phyloP scores from a whole-genome alignment of 2,797 vertebrate species.

The Xenops minutus region DNA sequence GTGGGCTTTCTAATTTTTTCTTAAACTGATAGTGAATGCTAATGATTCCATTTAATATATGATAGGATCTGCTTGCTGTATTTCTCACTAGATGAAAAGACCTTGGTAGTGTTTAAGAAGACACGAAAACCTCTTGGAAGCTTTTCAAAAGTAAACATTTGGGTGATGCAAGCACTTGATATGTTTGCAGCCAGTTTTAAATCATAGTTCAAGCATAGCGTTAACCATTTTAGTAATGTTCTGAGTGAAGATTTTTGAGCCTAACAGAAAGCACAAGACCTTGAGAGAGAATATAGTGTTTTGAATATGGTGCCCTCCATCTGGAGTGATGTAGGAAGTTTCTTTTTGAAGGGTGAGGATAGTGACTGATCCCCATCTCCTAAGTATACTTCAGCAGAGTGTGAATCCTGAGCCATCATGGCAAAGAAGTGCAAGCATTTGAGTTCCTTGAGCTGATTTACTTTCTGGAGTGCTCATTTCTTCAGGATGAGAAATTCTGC shows the following conservation, averaged over 20 bases:
- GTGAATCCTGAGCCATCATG: background rate
- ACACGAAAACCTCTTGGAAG: background rate
- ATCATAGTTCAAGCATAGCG: background rate
- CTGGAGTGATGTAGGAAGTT: background rate
- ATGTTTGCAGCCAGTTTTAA: background rate
- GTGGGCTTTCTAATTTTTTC: background rate
- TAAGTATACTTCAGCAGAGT: background rate
- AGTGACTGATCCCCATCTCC: background rate
- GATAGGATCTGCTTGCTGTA: background rate
- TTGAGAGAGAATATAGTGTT: background rate
- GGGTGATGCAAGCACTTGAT: background rate
- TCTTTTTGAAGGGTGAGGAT: rapidly evolving
- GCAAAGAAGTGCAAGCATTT: background rate
- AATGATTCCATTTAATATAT: background rate
- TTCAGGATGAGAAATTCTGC: background rate
- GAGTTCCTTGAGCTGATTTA: background rate
- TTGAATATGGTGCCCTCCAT: background rate
- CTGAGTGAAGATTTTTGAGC: background rate
- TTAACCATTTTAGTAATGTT: background rate
- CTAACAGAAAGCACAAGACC: background rate
- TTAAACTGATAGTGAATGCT: background rate
- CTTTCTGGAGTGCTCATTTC: background rate
- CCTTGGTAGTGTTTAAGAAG: background rate
- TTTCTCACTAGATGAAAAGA: background rate
- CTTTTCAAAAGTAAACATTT: background rate